These are phyloP conservation scores for Lasius fuliginosus DNA, from an alignment of 2,888 invertebrate genomes.

Conservation along the genomic window DNA sequence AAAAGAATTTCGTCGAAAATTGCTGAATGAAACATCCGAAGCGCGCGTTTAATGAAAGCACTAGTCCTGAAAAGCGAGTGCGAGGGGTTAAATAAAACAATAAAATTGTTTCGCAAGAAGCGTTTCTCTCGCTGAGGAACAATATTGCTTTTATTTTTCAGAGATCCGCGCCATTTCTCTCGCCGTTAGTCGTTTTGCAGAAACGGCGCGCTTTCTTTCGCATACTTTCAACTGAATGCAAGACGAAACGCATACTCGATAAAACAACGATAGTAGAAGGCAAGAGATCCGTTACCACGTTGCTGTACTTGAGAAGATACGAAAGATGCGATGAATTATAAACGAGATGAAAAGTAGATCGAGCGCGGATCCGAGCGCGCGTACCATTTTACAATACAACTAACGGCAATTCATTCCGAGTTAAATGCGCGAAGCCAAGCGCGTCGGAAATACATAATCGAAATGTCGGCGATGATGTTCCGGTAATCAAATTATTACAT, in stretches of 20 bases:
- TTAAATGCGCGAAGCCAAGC: conserved; percentile 10
- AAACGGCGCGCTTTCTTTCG: conserved; percentile 21
- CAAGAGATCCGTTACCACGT: conserved; percentile 25
- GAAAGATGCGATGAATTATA: conserved; percentile 40
- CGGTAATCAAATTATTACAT: conserved; percentile 35
- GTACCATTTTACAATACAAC: not conserved
- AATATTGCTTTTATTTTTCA: conserved; percentile 57
- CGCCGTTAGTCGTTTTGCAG: conserved; percentile 7
- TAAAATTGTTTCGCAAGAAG: conserved; percentile 53
- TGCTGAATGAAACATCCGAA: conserved; percentile 48
- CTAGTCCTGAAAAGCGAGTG: conserved; percentile 26
- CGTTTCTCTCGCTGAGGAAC: conserved; percentile 31
- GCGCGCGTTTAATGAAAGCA: conserved; percentile 55
- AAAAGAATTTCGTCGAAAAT: conserved; percentile 49
- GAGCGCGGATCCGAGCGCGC: not conserved
- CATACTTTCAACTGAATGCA: conserved; percentile 37
- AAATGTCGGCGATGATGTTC: not conserved
- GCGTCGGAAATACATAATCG: conserved; percentile 2
- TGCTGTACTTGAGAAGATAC: conserved; percentile 37
- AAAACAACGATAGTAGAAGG: conserved; percentile 29
- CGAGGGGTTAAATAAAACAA: conserved; percentile 49
- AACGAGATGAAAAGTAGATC: conserved; percentile 47
- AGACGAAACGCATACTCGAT: conserved; percentile 36
- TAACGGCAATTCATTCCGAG: conserved; percentile 44
- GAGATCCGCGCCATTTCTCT: conserved; percentile 35